Evolutionary conservation across 1,140 invertebrate species (phyloP).

Genomic region (Scaptomyza hsui): DNA sequence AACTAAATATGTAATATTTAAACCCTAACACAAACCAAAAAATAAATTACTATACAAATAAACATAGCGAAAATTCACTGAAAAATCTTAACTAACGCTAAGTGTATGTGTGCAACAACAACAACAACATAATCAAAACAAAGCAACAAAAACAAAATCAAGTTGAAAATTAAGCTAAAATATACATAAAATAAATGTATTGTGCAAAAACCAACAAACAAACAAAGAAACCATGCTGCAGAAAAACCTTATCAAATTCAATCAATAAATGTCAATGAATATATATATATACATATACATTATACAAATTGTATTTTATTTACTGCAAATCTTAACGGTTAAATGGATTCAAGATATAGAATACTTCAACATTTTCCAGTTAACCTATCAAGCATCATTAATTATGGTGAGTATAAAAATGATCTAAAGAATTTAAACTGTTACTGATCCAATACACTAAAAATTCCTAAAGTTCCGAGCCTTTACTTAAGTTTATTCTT

Average conservation of each 20-base stretch:
- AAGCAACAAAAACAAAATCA: conserved; percentile 18
- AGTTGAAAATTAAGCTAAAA: conserved; percentile 38
- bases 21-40: conserved; percentile 20
- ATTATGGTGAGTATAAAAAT: not conserved
- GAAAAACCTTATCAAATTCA: conserved; percentile 78
- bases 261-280: conserved; percentile 83
- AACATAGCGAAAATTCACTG: conserved; percentile 29
- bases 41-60: conserved; percentile 13
- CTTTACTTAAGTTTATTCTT: too few species aligned
- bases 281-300: conserved; percentile 10
- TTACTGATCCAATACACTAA: too few species aligned
- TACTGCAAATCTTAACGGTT: not conserved
- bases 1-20: conserved; percentile 28
- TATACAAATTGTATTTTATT: conserved; percentile 10
- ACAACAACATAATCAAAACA: conserved; percentile 45
- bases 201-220: conserved; percentile 36
- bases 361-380: not conserved
- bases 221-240: conserved; percentile 52
- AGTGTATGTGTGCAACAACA: conserved; percentile 42
- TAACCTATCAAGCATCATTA: not conserved
- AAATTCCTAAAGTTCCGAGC: too few species aligned
- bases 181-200: conserved; percentile 61
- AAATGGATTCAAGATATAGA: not conserved
- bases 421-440: too few species aligned
- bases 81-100: conserved; percentile 45